Conservation (phyloP, 2,888 invertebrate species). For the Smittia sp. region DNA sequence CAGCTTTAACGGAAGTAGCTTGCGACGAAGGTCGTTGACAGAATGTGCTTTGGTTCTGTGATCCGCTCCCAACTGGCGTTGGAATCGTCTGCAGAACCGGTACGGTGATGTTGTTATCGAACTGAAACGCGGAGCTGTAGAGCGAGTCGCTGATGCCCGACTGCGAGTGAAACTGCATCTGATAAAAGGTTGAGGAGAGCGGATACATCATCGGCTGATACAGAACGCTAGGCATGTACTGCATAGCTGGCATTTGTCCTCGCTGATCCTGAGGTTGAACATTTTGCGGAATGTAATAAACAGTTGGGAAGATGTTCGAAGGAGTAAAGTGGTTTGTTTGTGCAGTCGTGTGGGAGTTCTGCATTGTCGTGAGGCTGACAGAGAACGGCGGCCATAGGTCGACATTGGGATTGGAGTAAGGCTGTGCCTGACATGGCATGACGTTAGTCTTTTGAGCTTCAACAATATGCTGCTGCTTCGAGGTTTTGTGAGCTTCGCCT, state of each 20-base stretch:
- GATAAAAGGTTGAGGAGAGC: slow-evolving; percentile 62
- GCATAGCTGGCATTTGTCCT: slow-evolving; percentile 52
- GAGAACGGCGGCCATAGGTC: slow-evolving; percentile 64
- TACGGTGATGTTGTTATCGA: not conserved
- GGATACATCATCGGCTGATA: slow-evolving; percentile 56
- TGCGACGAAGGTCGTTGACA: slow-evolving; percentile 47
- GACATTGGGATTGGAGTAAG: slow-evolving; percentile 48
- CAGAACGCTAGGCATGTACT: slow-evolving; percentile 61
- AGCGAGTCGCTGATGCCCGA: slow-evolving; percentile 43
- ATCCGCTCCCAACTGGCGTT: slow-evolving; percentile 1
- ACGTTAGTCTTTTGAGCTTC: slow-evolving; percentile 42
- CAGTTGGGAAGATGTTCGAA: slow-evolving; percentile 54
- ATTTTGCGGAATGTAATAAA: slow-evolving; percentile 59
- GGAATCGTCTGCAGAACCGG: slow-evolving; percentile 18
- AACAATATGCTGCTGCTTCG: slow-evolving; percentile 56
- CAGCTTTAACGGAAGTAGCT: slow-evolving; percentile 50
- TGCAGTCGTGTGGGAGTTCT: slow-evolving; percentile 46
- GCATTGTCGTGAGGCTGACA: slow-evolving; percentile 53
- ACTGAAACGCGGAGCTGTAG: slow-evolving; percentile 34
- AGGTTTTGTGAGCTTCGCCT: slow-evolving; percentile 58
- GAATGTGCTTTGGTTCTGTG: not conserved
- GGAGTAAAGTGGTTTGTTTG: slow-evolving; percentile 49
- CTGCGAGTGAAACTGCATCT: slow-evolving; percentile 51
- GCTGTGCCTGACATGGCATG: not conserved
- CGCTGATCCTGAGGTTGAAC: slow-evolving; percentile 47